A percentile compares a stretch with the other conserved stretches of the same genome.
These are phyloP conservation scores for Cricetomys ansorgei DNA, from an alignment of 2,113 vertebrate genomes.

Conservation along the genomic window DNA sequence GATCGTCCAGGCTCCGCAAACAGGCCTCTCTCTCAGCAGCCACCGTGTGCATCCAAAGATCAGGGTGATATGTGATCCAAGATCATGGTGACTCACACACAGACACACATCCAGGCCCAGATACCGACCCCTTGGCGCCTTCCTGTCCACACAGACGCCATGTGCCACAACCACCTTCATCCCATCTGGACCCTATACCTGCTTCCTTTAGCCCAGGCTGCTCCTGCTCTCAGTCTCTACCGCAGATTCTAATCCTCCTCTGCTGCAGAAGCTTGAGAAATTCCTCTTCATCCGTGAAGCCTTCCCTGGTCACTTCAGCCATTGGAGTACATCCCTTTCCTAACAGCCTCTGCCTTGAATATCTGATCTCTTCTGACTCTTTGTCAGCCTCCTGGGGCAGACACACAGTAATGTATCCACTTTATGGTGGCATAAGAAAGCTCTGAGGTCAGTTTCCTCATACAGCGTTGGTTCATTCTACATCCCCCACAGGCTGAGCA, in stretches of 20 bases:
- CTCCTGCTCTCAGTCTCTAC: not conserved
- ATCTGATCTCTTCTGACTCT: not conserved
- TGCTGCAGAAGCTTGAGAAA: not conserved
- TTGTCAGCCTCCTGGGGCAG: not conserved
- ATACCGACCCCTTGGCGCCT: not conserved
- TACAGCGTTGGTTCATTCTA: not conserved
- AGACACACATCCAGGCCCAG: fast-evolving
- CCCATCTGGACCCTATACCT: not conserved
- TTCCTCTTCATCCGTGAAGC: not conserved
- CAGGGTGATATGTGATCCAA: not conserved
- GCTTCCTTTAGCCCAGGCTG: not conserved
- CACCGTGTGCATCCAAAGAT: too few relatives aligned
- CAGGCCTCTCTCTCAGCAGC: not conserved
- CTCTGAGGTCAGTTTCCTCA: not conserved
- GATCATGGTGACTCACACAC: fast-evolving
- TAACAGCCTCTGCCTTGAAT: not conserved
- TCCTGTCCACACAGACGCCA: not conserved
- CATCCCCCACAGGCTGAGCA: not conserved
- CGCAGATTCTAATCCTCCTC: not conserved
- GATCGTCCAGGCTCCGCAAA: not conserved
- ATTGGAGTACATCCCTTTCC: not conserved
- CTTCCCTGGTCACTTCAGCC: not conserved
- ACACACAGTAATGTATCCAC: not conserved
- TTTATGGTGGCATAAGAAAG: not conserved
- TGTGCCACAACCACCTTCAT: fast-evolving